These are phyloP conservation scores for Zaprionus tsacasi DNA, from an alignment of 1,140 invertebrate genomes.

Conservation along the genomic window DNA sequence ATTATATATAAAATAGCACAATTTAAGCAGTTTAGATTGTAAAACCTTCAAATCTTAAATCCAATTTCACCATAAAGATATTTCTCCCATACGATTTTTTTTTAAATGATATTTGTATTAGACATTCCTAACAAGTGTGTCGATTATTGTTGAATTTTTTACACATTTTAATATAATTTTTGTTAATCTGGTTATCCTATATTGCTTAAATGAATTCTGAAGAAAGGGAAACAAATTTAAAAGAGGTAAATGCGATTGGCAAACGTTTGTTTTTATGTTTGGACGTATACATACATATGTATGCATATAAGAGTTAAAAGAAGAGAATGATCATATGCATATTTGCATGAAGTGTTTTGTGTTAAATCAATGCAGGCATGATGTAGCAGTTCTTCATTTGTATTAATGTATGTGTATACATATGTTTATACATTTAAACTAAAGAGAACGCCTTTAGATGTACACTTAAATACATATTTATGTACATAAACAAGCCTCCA, in stretches of 20 bases:
- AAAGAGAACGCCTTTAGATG: neutral
- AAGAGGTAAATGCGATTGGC: slow-evolving; percentile 23
- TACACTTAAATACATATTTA: no score
- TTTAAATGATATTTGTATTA: neutral
- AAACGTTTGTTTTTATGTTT: neutral
- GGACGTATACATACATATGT: neutral
- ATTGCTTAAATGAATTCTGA: slow-evolving; percentile 39
- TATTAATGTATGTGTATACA: neutral
- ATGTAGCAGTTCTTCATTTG: neutral
- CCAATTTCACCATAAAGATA: neutral
- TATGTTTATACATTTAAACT: neutral
- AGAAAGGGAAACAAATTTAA: slow-evolving; percentile 16
- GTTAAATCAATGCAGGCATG: neutral
- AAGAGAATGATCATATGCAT: no score
- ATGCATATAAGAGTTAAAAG: neutral
- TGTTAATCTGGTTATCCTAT: neutral
- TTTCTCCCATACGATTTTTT: neutral
- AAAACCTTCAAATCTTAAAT: neutral
- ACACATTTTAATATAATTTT: neutral
- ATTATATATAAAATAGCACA: neutral
- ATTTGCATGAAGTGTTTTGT: neutral
- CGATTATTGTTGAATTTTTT: slow-evolving; percentile 1
- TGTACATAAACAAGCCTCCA: no score
- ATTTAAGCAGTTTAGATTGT: neutral
- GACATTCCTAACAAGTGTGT: neutral